Percentiles rank a stretch among this genome's conserved stretches.
Conservation (phyloP, 2,888 invertebrate species). For the Petrolisthes manimaculis region DNA sequence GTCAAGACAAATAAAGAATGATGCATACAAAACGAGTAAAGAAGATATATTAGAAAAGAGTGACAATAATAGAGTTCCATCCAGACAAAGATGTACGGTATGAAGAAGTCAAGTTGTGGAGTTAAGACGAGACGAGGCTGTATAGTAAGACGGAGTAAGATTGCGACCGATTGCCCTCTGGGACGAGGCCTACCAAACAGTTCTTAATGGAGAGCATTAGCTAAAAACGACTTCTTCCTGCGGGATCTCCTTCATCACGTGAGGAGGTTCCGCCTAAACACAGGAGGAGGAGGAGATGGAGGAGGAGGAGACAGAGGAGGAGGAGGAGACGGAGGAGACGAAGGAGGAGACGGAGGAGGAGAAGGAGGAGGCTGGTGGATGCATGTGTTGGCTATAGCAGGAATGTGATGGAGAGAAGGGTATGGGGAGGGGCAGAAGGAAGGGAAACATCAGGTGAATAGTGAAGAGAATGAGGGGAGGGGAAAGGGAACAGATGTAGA, state of each 20-base stretch:
- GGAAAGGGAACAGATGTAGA: background rate
- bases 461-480: background rate
- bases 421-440: background rate
- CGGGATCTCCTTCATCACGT: slow-evolving; percentile 10
- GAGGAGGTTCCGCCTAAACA: background rate
- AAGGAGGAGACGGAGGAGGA: background rate
- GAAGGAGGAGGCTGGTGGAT: background rate
- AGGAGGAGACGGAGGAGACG: background rate
- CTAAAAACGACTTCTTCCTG: slow-evolving; percentile 4
- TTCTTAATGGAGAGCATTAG: slow-evolving; percentile 35
- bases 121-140: background rate
- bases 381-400: no score
- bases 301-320: background rate
- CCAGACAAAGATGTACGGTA: no score
- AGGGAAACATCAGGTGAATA: background rate
- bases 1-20: no score
- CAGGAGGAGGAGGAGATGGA: background rate
- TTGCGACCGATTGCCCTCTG: slow-evolving; percentile 12
- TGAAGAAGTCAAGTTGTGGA: background rate
- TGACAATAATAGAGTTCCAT: no score
- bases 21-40: no score
- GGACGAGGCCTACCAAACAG: slow-evolving; percentile 32
- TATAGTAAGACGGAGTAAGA: background rate
- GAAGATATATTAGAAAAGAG: no score
- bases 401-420: background rate